phyloP scores from a whole-genome alignment of 2,888 invertebrate genomes.

The Harpalus rufipes region DNA sequence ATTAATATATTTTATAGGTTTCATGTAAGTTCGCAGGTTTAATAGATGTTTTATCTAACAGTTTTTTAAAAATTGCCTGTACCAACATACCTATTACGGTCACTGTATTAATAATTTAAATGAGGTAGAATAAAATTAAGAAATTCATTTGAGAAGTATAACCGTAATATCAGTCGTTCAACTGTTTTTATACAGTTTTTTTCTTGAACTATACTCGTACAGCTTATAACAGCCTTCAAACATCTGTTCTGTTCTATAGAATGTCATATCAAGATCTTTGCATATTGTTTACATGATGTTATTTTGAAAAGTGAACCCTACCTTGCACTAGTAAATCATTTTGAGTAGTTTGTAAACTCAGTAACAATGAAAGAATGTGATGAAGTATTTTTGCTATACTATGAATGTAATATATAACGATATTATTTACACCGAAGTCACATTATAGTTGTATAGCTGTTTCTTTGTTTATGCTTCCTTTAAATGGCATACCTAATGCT shows the following conservation, averaged over 20 bases:
- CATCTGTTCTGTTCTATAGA: neutral
- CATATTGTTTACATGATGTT: too few relatives aligned
- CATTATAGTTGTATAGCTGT: constrained; percentile 6
- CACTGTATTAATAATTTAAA: neutral
- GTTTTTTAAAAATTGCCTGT: too few relatives aligned
- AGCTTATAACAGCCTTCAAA: neutral
- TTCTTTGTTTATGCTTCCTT: constrained; percentile 17
- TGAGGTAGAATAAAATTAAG: neutral
- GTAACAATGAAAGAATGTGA: too few relatives aligned
- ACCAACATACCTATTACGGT: too few relatives aligned
- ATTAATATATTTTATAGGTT: too few relatives aligned
- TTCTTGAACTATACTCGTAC: neutral
- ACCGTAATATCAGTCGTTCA: neutral
- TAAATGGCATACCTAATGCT: neutral
- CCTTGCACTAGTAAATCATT: too few relatives aligned
- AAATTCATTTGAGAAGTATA: constrained; percentile 2
- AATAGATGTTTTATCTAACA: too few relatives aligned
- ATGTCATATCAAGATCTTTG: neutral
- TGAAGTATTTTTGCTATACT: too few relatives aligned
- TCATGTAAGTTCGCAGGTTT: too few relatives aligned
- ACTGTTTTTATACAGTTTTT: neutral
- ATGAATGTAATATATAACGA: too few relatives aligned
- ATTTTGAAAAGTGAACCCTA: too few relatives aligned
- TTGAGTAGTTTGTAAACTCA: too few relatives aligned
- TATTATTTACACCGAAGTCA: neutral